Evolutionary conservation across 2,113 vertebrate species (phyloP).

Genomic region (Zapornia atra): DNA sequence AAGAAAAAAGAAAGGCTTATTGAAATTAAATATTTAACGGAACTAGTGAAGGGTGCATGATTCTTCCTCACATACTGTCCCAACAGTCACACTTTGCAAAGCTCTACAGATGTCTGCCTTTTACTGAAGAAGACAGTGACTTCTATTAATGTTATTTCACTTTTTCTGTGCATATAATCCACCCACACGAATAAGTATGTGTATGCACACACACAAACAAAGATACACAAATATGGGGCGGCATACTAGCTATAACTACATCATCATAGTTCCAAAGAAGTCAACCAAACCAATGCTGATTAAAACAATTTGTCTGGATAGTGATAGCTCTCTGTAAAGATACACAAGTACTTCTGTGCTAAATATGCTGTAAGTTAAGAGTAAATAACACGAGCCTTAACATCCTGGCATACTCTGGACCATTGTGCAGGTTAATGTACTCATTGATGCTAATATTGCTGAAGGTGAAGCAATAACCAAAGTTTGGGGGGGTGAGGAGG

Average conservation of each 20-base stretch:
- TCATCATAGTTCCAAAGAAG: background rate
- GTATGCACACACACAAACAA: rapidly evolving
- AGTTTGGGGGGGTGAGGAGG: background rate
- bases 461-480: background rate
- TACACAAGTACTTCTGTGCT: background rate
- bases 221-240: background rate
- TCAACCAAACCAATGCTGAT: rapidly evolving
- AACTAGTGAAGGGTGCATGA: background rate
- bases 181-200: background rate
- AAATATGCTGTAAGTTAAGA: background rate
- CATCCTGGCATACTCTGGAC: background rate
- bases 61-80: background rate
- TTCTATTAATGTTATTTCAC: background rate
- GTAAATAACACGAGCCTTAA: background rate
- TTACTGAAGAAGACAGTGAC: background rate
- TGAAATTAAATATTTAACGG: background rate
- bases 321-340: background rate
- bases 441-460: rapidly evolving
- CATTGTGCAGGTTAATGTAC: background rate
- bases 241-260: background rate
- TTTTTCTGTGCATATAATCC: background rate
- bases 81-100: background rate
- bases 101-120: background rate
- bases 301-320: background rate
- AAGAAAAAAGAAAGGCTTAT: background rate